Conservation (phyloP, 2,113 vertebrate genomes). For the Galbula dea region DNA sequence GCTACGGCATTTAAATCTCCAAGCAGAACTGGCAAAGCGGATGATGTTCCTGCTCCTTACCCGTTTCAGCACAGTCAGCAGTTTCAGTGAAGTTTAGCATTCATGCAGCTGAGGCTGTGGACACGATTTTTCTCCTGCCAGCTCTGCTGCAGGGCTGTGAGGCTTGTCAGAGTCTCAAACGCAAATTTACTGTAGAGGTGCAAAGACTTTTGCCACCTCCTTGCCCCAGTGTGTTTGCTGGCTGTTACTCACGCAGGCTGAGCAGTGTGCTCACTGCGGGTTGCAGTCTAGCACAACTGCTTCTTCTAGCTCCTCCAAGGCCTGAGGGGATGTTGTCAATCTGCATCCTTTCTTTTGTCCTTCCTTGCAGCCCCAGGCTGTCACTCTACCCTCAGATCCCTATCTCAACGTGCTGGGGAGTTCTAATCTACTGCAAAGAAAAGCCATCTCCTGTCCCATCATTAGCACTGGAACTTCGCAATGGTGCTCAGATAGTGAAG, state of each 20-base stretch:
- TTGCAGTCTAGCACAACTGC: neutral
- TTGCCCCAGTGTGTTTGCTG: neutral
- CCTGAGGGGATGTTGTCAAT: neutral
- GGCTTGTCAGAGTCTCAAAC: neutral
- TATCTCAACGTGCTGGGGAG: neutral
- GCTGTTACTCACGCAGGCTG: too few species aligned
- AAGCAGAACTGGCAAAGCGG: neutral
- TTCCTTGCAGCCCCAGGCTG: neutral
- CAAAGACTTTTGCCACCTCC: neutral
- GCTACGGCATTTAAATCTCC: neutral
- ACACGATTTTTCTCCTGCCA: neutral
- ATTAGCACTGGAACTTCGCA: neutral
- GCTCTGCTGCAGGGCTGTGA: neutral
- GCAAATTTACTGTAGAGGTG: neutral
- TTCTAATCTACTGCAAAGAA: neutral
- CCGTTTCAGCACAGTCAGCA: neutral
- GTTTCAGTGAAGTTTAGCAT: neutral
- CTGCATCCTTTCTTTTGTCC: neutral
- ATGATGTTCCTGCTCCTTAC: neutral
- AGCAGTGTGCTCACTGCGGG: neutral
- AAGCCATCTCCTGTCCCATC: neutral
- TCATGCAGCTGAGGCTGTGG: neutral
- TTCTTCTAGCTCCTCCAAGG: neutral
- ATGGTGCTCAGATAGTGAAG: neutral
- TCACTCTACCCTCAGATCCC: neutral